Conservation (phyloP, 2,888 invertebrate genomes). For the Acrobeloides nanus region DNA sequence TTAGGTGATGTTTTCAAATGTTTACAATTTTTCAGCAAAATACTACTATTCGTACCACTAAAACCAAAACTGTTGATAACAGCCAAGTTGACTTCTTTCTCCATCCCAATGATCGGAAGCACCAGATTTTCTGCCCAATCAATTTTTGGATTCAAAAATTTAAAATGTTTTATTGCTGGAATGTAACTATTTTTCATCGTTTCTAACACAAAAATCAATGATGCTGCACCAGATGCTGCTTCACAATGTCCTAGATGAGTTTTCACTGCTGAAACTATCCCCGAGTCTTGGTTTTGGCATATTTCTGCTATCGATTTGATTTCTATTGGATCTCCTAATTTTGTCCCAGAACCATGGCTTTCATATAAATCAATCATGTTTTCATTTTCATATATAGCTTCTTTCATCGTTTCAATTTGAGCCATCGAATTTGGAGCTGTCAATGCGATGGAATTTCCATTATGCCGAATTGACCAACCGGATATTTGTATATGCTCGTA, state of each 20-base stretch:
- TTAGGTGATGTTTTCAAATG: neutral
- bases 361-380: constrained; percentile 37
- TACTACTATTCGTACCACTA: constrained; percentile 36
- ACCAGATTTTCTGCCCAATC: constrained; percentile 1
- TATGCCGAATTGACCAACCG: constrained; percentile 39
- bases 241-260: constrained; percentile 40
- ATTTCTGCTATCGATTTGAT: constrained; percentile 23
- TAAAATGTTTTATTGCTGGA: constrained; percentile 17
- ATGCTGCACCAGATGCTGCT: constrained; percentile 36
- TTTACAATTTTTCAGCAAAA: constrained; percentile 16
- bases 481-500: constrained; percentile 26
- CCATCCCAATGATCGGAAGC: constrained; percentile 27
- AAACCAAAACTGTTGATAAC: constrained; percentile 48
- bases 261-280: too few relatives aligned
- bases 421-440: constrained; percentile 14
- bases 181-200: constrained; percentile 10
- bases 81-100: constrained; percentile 15
- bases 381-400: constrained; percentile 10
- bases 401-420: constrained; percentile 29
- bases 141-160: constrained; percentile 13
- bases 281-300: too few relatives aligned
- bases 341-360: constrained; percentile 49
- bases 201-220: constrained; percentile 21
- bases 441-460: constrained; percentile 11
- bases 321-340: constrained; percentile 46